Percentiles rank a stretch among this genome's conserved stretches.
These are phyloP conservation scores for Alaudala cheleensis DNA, from an alignment of 2,113 vertebrate genomes.

Conservation along the genomic window DNA sequence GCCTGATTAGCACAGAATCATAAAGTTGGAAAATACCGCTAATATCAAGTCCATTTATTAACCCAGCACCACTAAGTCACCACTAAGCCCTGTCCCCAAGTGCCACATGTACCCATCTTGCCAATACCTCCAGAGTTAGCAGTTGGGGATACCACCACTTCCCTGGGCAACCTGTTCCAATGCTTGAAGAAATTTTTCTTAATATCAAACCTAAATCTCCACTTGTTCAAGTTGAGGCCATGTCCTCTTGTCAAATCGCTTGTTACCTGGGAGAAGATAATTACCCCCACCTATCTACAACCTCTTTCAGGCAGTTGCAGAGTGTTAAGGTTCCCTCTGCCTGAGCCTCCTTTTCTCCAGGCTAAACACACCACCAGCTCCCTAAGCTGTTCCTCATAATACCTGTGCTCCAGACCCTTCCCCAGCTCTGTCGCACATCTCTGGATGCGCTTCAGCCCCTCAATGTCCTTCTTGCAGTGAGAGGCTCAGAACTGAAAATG, in stretches of 20 bases:
- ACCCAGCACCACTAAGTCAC: background rate
- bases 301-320: background rate
- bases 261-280: background rate
- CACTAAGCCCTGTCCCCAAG: background rate
- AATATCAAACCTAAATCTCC: background rate
- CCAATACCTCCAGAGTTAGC: background rate
- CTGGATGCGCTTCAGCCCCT: accelerated
- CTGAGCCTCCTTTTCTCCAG: background rate
- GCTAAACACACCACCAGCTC: background rate
- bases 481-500: background rate
- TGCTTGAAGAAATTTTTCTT: background rate
- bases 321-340: too few relatives aligned
- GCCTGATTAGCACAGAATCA: background rate
- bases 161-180: background rate
- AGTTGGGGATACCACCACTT: background rate
- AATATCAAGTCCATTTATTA: accelerated
- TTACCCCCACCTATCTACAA: background rate
- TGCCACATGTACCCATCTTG: accelerated
- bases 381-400: background rate
- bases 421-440: background rate
- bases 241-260: background rate
- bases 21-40: background rate
- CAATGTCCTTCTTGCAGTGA: background rate
- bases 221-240: background rate
- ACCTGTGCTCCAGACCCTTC: background rate